Evolutionary conservation across 2,113 vertebrate genomes (phyloP).

Genomic region (Dascyllus trimaculatus): DNA sequence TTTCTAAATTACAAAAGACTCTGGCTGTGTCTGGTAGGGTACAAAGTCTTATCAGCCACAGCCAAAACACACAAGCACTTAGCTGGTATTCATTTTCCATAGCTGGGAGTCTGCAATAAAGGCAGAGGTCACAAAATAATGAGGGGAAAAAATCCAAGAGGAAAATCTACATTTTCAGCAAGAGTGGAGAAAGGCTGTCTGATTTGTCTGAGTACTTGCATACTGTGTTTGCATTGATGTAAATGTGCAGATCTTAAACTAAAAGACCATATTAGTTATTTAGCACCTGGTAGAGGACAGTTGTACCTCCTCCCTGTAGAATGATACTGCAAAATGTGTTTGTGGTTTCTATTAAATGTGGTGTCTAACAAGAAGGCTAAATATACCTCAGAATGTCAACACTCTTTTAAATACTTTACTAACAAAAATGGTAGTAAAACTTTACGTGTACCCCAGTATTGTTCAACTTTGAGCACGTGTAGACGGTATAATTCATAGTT

Average conservation of each 20-base stretch:
- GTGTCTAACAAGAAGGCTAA: conserved; percentile 26
- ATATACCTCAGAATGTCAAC: conserved; percentile 34
- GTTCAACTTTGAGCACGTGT: conserved; percentile 21
- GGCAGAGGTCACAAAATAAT: conserved; percentile 2
- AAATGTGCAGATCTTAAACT: conserved; percentile 66
- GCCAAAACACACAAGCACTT: conserved; percentile 40
- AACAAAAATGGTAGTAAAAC: conserved; percentile 29
- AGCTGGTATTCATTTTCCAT: conserved; percentile 47
- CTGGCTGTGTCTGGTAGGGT: conserved; percentile 16
- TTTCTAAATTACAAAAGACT: conserved; percentile 45
- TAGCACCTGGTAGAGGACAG: conserved; percentile 75
- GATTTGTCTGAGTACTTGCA: conserved; percentile 72
- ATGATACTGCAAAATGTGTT: conserved; percentile 56
- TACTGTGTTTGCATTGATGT: conserved; percentile 76
- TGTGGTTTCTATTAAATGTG: conserved; percentile 31
- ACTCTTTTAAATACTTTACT: conserved; percentile 42
- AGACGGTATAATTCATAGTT: conserved; percentile 44
- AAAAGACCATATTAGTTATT: conserved; percentile 54
- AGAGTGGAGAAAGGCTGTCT: conserved; percentile 47
- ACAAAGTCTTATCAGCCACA: conserved; percentile 1
- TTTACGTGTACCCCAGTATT: conserved; percentile 31
- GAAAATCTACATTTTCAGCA: conserved; percentile 10
- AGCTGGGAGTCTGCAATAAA: conserved; percentile 18
- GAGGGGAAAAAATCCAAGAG: not conserved
- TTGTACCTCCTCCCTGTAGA: conserved; percentile 60